A percentile compares a stretch with the other conserved stretches of the same genome.
Conservation (phyloP, 2,113 vertebrate genomes). For the Neopipo cinnamomea region DNA sequence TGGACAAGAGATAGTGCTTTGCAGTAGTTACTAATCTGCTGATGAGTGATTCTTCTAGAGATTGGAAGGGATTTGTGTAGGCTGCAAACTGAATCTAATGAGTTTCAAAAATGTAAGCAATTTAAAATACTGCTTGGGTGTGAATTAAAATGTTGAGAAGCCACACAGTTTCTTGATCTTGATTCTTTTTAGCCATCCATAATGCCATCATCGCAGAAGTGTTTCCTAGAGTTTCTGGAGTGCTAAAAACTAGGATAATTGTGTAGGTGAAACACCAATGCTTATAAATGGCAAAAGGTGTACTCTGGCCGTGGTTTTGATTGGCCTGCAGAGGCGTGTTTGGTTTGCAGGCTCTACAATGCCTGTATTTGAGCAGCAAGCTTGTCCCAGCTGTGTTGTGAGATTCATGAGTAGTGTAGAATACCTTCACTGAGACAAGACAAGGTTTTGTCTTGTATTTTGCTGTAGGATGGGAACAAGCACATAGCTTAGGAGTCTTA, state of each 20-base stretch:
- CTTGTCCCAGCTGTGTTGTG: not conserved
- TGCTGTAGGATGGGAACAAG: not conserved
- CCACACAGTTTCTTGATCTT: not conserved
- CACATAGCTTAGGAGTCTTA: not conserved
- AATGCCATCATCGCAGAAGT: not conserved
- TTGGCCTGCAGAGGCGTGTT: not conserved
- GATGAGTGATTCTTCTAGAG: not conserved
- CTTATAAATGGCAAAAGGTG: not conserved
- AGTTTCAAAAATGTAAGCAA: not conserved
- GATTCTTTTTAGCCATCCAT: not conserved
- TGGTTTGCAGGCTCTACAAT: not conserved
- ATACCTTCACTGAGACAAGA: not conserved
- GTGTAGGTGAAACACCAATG: not conserved
- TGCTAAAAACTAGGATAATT: not conserved
- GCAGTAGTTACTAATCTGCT: not conserved
- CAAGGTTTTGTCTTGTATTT: not conserved
- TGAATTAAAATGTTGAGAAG: not conserved
- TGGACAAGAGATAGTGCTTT: not conserved
- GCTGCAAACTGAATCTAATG: not conserved
- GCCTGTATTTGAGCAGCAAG: not conserved
- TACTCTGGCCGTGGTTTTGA: not conserved
- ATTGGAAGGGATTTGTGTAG: not conserved
- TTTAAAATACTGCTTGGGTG: not conserved
- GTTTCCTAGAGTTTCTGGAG: not conserved
- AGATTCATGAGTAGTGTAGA: not conserved